These are phyloP conservation scores for Otocyon megalotis DNA, from an alignment of 2,113 vertebrate genomes.

Conservation along the genomic window DNA sequence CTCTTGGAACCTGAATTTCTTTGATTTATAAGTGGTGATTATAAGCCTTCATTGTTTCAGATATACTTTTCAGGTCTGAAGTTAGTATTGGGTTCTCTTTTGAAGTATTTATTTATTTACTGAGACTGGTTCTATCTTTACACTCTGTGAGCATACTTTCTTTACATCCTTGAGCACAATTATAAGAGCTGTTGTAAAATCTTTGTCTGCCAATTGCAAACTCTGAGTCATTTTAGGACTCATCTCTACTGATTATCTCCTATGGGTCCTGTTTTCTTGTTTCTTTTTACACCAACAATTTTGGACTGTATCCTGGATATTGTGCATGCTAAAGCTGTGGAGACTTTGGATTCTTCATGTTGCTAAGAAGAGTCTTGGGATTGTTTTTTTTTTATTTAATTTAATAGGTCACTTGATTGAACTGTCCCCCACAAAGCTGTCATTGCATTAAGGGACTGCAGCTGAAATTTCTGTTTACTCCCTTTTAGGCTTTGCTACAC, in stretches of 20 bases:
- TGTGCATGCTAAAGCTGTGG: background rate
- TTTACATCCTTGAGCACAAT: background rate
- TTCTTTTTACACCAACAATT: background rate
- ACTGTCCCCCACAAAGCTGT: background rate
- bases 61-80: conserved; percentile 23
- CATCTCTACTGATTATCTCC: background rate
- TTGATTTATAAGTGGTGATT: background rate
- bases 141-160: background rate
- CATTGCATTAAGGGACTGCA: background rate
- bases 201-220: background rate
- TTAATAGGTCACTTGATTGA: background rate
- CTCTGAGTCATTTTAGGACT: background rate
- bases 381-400: background rate
- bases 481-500: background rate
- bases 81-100: conserved; percentile 10
- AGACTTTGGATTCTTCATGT: background rate
- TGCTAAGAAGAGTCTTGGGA: background rate
- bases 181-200: background rate
- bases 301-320: background rate
- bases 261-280: background rate
- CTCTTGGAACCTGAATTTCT: conserved; percentile 15
- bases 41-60: background rate
- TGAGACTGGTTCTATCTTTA: background rate
- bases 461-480: background rate
- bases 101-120: background rate